Percentiles rank a stretch among this genome's conserved stretches.
These are phyloP conservation scores for Oryzias javanicus DNA, from an alignment of 2,113 vertebrate species.

Conservation along the genomic window DNA sequence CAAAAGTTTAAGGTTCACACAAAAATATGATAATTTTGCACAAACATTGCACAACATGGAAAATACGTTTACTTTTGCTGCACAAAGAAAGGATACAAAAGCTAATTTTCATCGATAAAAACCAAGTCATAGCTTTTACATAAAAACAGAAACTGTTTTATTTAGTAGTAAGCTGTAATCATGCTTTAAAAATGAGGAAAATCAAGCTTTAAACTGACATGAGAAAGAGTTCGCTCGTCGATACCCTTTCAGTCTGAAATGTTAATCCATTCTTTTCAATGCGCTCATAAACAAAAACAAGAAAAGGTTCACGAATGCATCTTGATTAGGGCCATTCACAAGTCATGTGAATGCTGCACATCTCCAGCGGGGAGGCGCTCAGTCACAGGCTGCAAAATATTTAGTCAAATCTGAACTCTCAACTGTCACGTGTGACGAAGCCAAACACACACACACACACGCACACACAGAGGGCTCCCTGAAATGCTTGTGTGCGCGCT, in stretches of 20 bases:
- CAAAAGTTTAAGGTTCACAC: slow-evolving; percentile 20
- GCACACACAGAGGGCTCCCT: background rate
- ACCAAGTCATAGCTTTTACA: background rate
- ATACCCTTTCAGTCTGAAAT: background rate
- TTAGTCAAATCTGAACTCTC: slow-evolving; percentile 31
- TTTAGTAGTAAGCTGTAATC: background rate
- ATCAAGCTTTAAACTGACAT: no score
- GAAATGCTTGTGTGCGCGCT: slow-evolving; percentile 32
- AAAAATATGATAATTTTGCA: slow-evolving; percentile 2
- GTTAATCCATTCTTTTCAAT: background rate
- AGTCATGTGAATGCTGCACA: slow-evolving; percentile 6
- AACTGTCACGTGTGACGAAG: slow-evolving; percentile 37
- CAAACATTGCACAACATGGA: background rate
- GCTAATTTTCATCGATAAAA: background rate
- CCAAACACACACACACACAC: slow-evolving; percentile 22
- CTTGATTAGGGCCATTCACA: background rate
- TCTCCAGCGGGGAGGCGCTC: slow-evolving; percentile 17
- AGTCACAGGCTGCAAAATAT: slow-evolving; percentile 20
- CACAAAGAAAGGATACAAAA: background rate
- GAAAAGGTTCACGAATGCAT: background rate
- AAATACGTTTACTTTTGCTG: background rate
- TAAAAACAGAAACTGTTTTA: background rate
- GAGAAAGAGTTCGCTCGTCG: background rate
- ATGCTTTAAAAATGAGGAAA: background rate
- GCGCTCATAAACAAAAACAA: slow-evolving; percentile 14